phyloP scores from a whole-genome alignment of 2,888 invertebrate genomes.

The Mechanitis messenoides region DNA sequence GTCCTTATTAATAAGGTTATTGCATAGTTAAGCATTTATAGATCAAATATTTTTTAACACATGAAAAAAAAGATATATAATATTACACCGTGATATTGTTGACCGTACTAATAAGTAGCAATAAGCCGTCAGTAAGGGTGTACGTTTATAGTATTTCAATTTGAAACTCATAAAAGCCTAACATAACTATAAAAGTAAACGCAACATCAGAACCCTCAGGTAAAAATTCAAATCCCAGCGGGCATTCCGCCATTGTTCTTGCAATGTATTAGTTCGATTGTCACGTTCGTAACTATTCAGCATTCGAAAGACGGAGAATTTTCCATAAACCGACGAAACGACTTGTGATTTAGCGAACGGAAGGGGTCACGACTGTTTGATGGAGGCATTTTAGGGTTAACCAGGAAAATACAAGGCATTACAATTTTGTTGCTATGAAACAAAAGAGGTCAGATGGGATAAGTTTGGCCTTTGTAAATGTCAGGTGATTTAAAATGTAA shows the following conservation, averaged over 20 bases:
- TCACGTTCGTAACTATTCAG: constrained; percentile 37
- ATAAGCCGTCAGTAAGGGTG: background rate
- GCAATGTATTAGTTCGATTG: constrained; percentile 26
- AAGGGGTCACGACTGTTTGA: constrained; percentile 41
- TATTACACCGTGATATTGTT: background rate
- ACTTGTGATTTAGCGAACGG: constrained; percentile 60
- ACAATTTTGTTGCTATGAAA: constrained; percentile 15
- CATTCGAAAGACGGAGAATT: constrained; percentile 39
- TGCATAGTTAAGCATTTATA: no score
- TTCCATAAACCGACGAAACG: constrained; percentile 47
- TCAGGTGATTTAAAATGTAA: constrained; percentile 5
- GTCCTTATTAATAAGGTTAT: no score
- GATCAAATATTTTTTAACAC: no score
- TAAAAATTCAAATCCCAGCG: constrained; percentile 22
- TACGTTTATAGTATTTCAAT: constrained; percentile 5
- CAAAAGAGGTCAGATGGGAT: constrained; percentile 11
- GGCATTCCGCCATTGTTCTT: constrained; percentile 18
- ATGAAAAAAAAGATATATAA: background rate
- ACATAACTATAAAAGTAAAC: constrained; percentile 10
- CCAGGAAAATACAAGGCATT: constrained; percentile 21
- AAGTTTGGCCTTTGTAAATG: constrained; percentile 3
- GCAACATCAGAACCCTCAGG: constrained; percentile 10
- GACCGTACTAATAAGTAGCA: background rate
- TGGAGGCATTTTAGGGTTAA: constrained; percentile 22
- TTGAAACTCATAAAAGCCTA: constrained; percentile 3